phyloP scores from a whole-genome alignment of 2,113 vertebrate species.

The Oreochromis spilurus region DNA sequence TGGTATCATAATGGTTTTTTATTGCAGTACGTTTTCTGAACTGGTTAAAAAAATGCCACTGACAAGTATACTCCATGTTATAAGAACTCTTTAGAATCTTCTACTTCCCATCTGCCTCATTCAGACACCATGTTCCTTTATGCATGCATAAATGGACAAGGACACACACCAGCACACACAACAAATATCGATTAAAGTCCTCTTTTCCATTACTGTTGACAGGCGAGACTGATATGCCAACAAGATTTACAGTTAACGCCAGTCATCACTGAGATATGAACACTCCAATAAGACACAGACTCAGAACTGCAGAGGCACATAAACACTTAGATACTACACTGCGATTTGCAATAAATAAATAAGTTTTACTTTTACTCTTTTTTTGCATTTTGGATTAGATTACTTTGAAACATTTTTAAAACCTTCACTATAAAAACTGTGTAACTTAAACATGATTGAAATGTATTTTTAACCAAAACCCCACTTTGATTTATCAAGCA shows the following conservation, averaged over 20 bases:
- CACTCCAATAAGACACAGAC: neutral
- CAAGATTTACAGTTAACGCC: constrained; percentile 28
- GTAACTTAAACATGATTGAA: neutral
- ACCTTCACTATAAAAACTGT: neutral
- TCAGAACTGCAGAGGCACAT: neutral
- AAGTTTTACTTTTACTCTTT: neutral
- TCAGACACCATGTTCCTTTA: neutral
- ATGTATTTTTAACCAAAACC: neutral
- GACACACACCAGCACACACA: neutral
- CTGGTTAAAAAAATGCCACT: neutral
- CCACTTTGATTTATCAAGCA: neutral
- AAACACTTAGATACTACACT: neutral
- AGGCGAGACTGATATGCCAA: constrained; percentile 41
- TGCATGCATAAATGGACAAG: neutral
- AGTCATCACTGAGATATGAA: constrained; percentile 29
- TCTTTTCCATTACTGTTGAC: constrained; percentile 37
- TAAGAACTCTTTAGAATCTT: neutral
- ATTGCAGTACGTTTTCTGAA: neutral
- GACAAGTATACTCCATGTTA: neutral
- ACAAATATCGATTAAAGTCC: constrained; percentile 32
- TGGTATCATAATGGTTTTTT: neutral
- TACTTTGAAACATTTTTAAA: neutral
- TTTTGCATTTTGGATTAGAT: neutral
- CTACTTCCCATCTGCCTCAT: neutral
- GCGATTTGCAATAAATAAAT: neutral